phyloP scores from a whole-genome alignment of 2,888 invertebrate species.

The Chaetogeoica ovagalla region DNA sequence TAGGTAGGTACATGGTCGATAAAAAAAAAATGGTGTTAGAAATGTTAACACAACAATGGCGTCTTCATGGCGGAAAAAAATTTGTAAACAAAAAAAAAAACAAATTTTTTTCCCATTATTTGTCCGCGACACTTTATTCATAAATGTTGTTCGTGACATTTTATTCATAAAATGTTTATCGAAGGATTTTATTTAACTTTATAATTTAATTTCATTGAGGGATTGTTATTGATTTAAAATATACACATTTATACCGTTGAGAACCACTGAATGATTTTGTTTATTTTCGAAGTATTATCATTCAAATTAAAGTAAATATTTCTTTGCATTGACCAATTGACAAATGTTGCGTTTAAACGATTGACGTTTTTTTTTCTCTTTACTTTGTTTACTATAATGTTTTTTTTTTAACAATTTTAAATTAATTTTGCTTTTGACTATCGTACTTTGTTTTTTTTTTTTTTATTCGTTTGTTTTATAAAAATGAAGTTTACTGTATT shows the following conservation, averaged over 20 bases:
- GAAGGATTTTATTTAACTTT: too few relatives aligned
- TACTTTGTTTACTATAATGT: neutral
- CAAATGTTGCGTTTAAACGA: neutral
- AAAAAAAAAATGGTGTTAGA: too few relatives aligned
- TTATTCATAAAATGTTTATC: too few relatives aligned
- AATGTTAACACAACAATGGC: too few relatives aligned
- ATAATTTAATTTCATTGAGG: too few relatives aligned
- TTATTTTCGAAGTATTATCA: constrained; percentile 26
- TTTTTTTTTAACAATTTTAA: neutral
- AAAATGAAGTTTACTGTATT: constrained; percentile 21
- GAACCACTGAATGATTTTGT: constrained; percentile 36
- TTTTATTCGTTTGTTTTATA: neutral
- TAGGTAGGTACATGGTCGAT: too few relatives aligned
- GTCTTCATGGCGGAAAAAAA: neutral
- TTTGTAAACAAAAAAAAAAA: constrained; percentile 33
- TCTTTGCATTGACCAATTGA: constrained; percentile 14
- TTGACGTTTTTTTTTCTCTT: neutral
- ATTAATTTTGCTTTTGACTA: neutral
- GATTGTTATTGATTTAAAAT: too few relatives aligned
- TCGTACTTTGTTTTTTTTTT: neutral
- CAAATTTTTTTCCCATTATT: too few relatives aligned
- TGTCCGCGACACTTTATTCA: too few relatives aligned
- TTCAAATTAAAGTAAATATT: neutral
- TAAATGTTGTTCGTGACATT: too few relatives aligned
- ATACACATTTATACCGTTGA: neutral